Conservation (phyloP, 2,797 vertebrate species). For the Myioborus melanocephalus region DNA sequence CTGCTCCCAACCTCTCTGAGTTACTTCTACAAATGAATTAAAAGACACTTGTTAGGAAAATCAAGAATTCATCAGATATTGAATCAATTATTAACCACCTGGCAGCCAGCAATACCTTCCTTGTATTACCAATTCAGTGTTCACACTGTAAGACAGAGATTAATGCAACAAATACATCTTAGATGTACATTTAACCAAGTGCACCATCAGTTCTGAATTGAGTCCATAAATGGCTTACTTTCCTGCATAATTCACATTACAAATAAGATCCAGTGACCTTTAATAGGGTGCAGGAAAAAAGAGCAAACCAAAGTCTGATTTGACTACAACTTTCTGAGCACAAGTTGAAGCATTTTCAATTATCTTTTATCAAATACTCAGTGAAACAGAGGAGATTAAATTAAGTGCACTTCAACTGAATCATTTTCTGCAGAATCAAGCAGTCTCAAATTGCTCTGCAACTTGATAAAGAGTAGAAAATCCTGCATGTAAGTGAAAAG, state of each 20-base stretch:
- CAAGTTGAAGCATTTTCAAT: constrained; percentile 22
- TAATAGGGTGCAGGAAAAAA: neutral
- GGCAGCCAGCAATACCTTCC: neutral
- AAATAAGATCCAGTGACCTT: constrained; percentile 16
- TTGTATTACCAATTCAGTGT: neutral
- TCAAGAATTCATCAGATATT: neutral
- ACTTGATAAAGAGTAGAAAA: constrained; percentile 44
- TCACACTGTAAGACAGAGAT: neutral
- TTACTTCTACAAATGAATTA: neutral
- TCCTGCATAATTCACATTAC: constrained; percentile 17
- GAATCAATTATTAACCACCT: neutral
- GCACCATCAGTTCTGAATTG: neutral
- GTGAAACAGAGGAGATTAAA: constrained; percentile 43
- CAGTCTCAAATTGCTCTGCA: neutral
- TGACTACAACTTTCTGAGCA: constrained; percentile 26
- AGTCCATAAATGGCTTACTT: neutral
- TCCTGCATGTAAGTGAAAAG: neutral
- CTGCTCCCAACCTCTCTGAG: neutral
- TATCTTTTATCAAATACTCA: constrained; percentile 49
- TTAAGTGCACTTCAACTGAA: constrained; percentile 51
- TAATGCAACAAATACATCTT: neutral
- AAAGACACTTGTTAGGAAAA: neutral
- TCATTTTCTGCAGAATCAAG: constrained; percentile 18
- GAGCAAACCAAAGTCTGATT: constrained; percentile 13
- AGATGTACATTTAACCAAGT: neutral